Evolutionary conservation across 2,888 invertebrate genomes (phyloP).

Genomic region (Nephrocerus scutellatus): DNA sequence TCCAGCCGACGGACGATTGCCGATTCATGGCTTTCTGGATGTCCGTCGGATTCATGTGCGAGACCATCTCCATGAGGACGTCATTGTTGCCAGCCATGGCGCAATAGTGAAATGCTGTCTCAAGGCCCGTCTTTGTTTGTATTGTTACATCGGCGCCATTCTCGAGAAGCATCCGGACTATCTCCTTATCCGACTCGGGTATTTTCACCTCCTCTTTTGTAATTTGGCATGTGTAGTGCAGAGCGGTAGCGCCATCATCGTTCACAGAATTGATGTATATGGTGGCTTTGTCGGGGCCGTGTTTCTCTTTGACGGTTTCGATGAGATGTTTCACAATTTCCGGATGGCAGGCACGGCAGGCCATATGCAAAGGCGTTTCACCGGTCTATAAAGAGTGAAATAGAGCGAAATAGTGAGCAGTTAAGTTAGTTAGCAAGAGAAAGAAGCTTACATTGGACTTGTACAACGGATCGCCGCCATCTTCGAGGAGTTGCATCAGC

Average conservation of each 20-base stretch:
- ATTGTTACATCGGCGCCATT: constrained; percentile 85
- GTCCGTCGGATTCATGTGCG: constrained; percentile 80
- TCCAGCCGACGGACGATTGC: constrained; percentile 93
- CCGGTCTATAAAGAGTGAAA: constrained; percentile 63
- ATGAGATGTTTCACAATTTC: constrained; percentile 83
- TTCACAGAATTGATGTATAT: constrained; percentile 81
- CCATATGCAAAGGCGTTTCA: constrained; percentile 93
- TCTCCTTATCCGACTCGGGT: constrained; percentile 72
- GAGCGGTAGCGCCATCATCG: constrained; percentile 85
- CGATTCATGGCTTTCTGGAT: constrained; percentile 91
- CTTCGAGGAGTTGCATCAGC: constrained; percentile 77
- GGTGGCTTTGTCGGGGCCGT: constrained; percentile 71
- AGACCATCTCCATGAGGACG: constrained; percentile 87
- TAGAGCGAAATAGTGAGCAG: background rate
- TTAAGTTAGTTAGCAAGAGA: constrained; percentile 1
- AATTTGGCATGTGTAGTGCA: constrained; percentile 92
- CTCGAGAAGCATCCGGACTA: constrained; percentile 81
- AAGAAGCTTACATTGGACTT: constrained; percentile 89
- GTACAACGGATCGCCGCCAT: constrained; percentile 86
- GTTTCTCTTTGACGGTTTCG: constrained; percentile 68
- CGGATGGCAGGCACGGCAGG: constrained; percentile 77
- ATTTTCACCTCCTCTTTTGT: constrained; percentile 69
- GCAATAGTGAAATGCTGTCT: constrained; percentile 93
- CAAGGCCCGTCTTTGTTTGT: constrained; percentile 76
- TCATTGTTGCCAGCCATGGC: constrained; percentile 94